Evolutionary conservation across 2,797 vertebrate genomes (phyloP).

Genomic region (Crocodylus rhombifer): DNA sequence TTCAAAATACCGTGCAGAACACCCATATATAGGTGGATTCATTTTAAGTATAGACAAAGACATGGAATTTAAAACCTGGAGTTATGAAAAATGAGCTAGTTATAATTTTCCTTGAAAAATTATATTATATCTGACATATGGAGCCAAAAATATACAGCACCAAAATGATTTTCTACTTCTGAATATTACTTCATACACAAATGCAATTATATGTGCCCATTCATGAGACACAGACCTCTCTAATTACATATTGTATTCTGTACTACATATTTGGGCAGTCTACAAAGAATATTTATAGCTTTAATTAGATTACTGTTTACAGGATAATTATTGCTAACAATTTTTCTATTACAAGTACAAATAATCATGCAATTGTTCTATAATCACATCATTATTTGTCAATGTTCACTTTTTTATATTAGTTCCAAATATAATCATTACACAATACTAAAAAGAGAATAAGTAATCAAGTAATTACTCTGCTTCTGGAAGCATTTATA

Average conservation of each 20-base stretch:
- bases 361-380: neutral
- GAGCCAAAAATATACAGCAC: neutral
- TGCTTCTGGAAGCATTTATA: neutral
- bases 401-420: neutral
- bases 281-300: neutral
- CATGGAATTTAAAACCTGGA: neutral
- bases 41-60: neutral
- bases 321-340: neutral
- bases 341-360: slow-evolving; percentile 12
- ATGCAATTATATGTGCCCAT: neutral
- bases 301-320: slow-evolving; percentile 27
- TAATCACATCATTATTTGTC: slow-evolving; percentile 15
- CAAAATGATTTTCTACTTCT: neutral
- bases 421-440: neutral
- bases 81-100: neutral
- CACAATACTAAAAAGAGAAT: neutral
- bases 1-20: fast-evolving
- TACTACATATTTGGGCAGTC: neutral
- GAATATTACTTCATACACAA: neutral
- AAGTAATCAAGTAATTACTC: neutral
- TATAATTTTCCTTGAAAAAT: neutral
- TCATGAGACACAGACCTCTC: neutral
- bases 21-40: neutral
- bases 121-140: neutral
- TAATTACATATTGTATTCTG: neutral